phyloP scores from a whole-genome alignment of 2,888 invertebrate species.

The Scaptomyza caliginosa region DNA sequence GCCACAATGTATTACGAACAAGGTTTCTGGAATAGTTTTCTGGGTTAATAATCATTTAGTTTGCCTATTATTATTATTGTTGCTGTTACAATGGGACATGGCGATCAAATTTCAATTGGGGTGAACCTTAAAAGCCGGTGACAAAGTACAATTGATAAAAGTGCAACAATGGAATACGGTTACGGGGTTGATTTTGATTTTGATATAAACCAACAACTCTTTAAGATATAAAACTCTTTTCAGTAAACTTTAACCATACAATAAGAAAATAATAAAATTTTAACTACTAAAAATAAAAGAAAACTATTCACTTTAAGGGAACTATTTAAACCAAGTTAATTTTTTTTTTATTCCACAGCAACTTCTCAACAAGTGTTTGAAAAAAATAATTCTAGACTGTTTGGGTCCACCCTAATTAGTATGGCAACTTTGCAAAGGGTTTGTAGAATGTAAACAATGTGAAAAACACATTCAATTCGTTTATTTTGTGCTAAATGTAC shows the following conservation, averaged over 20 bases:
- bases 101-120: conserved; percentile 3
- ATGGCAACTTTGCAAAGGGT: not conserved
- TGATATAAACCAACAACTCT: no score
- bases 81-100: not conserved
- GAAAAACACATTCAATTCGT: not conserved
- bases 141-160: no score
- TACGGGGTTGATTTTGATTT: no score
- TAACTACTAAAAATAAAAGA: no score
- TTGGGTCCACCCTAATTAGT: not conserved
- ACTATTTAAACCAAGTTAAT: not conserved
- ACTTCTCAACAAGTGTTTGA: not conserved
- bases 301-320: no score
- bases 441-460: not conserved
- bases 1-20: conserved; percentile 31
- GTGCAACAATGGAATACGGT: no score
- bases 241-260: no score
- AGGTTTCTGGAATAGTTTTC: conserved; percentile 39
- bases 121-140: conserved; percentile 10
- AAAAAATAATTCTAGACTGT: not conserved
- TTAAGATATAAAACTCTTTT: no score
- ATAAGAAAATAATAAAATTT: no score
- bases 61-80: not conserved
- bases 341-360: not conserved
- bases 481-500: conserved; percentile 42
- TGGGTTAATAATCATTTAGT: conserved; percentile 33